These are phyloP conservation scores for Cephus spinipes DNA, from an alignment of 2,888 invertebrate species.

Conservation along the genomic window DNA sequence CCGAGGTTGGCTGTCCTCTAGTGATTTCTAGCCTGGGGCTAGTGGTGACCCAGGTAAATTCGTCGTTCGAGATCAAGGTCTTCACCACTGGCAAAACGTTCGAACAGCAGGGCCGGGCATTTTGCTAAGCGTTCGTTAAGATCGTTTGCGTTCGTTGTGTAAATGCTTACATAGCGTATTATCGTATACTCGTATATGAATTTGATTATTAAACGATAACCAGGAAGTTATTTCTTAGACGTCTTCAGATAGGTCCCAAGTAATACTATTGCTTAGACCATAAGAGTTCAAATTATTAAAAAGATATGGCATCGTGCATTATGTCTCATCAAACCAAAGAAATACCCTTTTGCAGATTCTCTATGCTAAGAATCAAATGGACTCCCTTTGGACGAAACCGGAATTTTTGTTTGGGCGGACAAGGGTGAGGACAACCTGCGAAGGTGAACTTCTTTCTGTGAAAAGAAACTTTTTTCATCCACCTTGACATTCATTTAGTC, in stretches of 20 bases:
- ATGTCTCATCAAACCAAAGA: background rate
- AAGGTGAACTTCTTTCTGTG: conserved; percentile 2
- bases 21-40: conserved; percentile 17
- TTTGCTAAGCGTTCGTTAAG: background rate
- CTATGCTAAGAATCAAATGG: background rate
- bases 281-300: background rate
- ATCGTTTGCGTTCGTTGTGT: background rate
- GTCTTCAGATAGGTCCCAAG: background rate
- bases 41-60: conserved; percentile 19
- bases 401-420: background rate
- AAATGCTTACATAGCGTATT: background rate
- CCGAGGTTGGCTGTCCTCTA: background rate
- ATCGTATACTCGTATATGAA: background rate
- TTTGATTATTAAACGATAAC: background rate
- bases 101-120: background rate
- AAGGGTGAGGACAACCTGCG: background rate
- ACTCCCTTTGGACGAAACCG: background rate
- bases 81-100: background rate
- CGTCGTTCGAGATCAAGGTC: conserved; percentile 15
- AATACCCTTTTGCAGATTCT: background rate
- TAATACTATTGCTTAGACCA: background rate
- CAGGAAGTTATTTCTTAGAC: background rate
- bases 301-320: background rate
- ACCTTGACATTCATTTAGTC: background rate
- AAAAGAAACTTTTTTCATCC: background rate